Evolutionary conservation across 2,888 invertebrate species (phyloP), one percentile per base, ranked within the genome.

Genomic region (Itoplectis maculator): DNA sequence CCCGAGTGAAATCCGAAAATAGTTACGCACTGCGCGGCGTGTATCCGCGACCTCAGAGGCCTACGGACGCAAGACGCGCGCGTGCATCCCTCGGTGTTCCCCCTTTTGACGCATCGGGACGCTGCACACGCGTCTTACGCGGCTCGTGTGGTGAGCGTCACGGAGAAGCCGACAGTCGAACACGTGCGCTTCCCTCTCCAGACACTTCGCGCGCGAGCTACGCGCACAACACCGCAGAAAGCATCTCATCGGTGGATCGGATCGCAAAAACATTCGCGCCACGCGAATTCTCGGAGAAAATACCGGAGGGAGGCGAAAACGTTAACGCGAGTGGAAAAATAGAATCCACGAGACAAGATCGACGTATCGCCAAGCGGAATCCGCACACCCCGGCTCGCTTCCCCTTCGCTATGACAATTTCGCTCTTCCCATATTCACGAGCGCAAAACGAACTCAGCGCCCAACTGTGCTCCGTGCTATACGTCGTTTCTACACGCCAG

Each of bases 331-430:
- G 40, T 9, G 29, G 15, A 47, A 63, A 68, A 56, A 40, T 40
- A 23, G 47, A 59, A 15, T 61, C 56, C n/a, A 37, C 61, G 42
- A 70, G 66, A 49, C 35, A 79, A 81, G 61, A 76, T 77, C 68
- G 70, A 78, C 81, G 76, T 78, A 69, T 79, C 77, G 80, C 63
- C n/a, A 18, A 61, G 74, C 47, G 42, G 40, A 73, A 83, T 84
- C 81, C 77, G 78, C 78, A 80, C 70, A 65, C 51, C 51, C 45
- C 15, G 29, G 29, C 29, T 2, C n/a, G 5, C 2, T 29, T 29
- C 54, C 40, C 13, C 23, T 63, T 15, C 47, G 42, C 9, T 45
- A 45, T 37, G 15, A 18, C 18, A 51, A 56, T 56, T 56, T 40
- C 35, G 75, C 69, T 81, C 78, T 75, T 69, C 51, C 40, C 56